Evolutionary conservation across 2,888 invertebrate species (phyloP), one percentile per base, ranked within the genome.

Genomic region (Pseudeuparius sepicola): DNA sequence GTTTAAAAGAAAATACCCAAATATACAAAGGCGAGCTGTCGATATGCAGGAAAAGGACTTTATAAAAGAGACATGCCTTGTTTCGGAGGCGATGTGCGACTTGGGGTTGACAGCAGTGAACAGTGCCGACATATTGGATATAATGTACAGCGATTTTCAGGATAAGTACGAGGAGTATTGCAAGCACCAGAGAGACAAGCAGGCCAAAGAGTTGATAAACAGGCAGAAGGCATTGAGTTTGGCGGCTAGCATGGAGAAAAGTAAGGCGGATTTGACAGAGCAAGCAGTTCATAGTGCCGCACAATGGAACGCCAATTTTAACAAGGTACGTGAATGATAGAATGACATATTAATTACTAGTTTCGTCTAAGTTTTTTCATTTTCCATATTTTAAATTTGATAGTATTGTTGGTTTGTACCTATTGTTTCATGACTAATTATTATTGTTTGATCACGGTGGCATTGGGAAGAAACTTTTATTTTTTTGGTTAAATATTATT

Each of bases 141-240:
- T 97, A 36, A 92, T 97, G 92, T 78, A 84, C 46, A 78, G 82
- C 17, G 97, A 97, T 64, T 97, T 93, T 63, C 89, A 88, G 36
- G 85, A 85, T 41, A 93, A 94, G 55, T 96, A 92, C 57, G 87
- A 90, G 60, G 93, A 93, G 55, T 87, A 83, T 58, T 75, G 85
- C 35, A 75, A 79, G 44, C 72, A 78, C 50, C 75, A 79, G 57
- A 67, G 75, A 6, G 75, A 75, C 57, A 73, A 75, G 49, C 82
- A 78, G 54, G 70, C 77, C 14, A 74, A 74, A 49, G 79, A 80
- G 58, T 66, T 79, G 47, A 71, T 73, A 34, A 71, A 71, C 42
- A 76, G 75, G 49, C 78, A 76, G 48, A 77, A 72, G 54, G 77
- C 77, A 41, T 53, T 75, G 16, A 70, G 68, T 24, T 61, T 74